Evolutionary conservation across 2,888 invertebrate species (phyloP).

Genomic region (Orthonychiurus folsomi): DNA sequence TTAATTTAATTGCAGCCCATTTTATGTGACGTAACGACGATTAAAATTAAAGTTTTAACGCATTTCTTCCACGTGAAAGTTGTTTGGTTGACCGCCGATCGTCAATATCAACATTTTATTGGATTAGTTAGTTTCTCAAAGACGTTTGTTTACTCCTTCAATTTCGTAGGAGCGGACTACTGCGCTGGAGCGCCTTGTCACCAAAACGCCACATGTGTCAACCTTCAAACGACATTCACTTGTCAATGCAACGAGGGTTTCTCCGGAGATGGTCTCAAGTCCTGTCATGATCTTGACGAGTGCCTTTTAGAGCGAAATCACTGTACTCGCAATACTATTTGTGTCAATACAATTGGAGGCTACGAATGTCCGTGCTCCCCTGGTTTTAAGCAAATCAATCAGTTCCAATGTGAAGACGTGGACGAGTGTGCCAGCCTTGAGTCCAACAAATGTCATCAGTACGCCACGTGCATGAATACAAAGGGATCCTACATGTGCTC

Average conservation of each 20-base stretch:
- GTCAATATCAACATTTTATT: too few relatives aligned
- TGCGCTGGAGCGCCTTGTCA: slow-evolving; percentile 77
- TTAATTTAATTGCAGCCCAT: too few relatives aligned
- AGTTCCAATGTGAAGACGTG: slow-evolving; percentile 63
- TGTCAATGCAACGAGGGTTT: slow-evolving; percentile 86
- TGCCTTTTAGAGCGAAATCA: slow-evolving; percentile 73
- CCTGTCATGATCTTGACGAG: slow-evolving; percentile 68
- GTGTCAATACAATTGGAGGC: slow-evolving; percentile 71
- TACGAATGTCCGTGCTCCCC: slow-evolving; percentile 75
- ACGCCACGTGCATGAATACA: slow-evolving; percentile 72
- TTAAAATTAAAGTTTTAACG: too few relatives aligned
- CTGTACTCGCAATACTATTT: slow-evolving; percentile 72
- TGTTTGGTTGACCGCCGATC: too few relatives aligned
- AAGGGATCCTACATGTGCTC: slow-evolving; percentile 70
- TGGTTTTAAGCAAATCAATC: slow-evolving; percentile 63
- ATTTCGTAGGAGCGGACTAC: slow-evolving; percentile 84
- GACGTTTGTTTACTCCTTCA: too few relatives aligned
- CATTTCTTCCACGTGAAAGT: background rate
- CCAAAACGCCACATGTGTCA: slow-evolving; percentile 81
- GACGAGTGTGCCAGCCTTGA: slow-evolving; percentile 66
- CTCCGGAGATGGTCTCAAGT: slow-evolving; percentile 71
- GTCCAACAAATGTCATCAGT: slow-evolving; percentile 60
- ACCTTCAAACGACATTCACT: slow-evolving; percentile 79
- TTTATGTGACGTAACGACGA: too few relatives aligned
- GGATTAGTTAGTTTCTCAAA: too few relatives aligned